These are phyloP conservation scores for Garra rufa DNA, from an alignment of 2,113 vertebrate genomes.

Conservation along the genomic window DNA sequence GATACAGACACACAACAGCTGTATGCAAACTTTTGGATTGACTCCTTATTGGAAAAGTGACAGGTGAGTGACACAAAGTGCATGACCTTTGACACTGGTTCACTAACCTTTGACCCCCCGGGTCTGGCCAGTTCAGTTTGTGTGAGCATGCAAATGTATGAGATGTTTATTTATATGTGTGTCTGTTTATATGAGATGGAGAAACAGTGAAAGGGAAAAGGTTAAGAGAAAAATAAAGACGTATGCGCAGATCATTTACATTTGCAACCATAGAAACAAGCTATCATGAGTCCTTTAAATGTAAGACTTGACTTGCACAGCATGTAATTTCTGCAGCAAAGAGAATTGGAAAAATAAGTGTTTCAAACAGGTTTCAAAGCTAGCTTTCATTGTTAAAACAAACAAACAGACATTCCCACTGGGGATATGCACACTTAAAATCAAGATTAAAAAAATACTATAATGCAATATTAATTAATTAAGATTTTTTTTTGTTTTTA, in stretches of 20 bases:
- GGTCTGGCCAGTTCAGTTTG: neutral
- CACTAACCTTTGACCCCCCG: neutral
- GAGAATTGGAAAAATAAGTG: neutral
- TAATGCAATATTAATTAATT: too few species aligned
- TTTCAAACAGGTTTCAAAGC: neutral
- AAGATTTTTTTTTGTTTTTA: too few species aligned
- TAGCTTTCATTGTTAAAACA: neutral
- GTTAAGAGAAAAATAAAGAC: neutral
- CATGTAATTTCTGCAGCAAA: neutral
- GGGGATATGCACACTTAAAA: too few species aligned
- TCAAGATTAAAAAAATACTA: too few species aligned
- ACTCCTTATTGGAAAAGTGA: neutral
- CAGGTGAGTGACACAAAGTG: neutral
- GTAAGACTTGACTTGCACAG: neutral
- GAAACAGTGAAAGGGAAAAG: neutral
- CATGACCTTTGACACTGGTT: conserved; percentile 21
- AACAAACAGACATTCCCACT: neutral
- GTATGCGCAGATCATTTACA: neutral
- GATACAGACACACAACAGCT: neutral
- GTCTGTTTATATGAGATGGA: neutral
- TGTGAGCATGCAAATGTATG: neutral
- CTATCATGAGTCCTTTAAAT: neutral
- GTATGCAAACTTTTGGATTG: neutral
- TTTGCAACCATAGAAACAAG: neutral
- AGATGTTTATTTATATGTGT: neutral